phyloP scores from a whole-genome alignment of 1,140 invertebrate species.

The Magallana gigas region DNA sequence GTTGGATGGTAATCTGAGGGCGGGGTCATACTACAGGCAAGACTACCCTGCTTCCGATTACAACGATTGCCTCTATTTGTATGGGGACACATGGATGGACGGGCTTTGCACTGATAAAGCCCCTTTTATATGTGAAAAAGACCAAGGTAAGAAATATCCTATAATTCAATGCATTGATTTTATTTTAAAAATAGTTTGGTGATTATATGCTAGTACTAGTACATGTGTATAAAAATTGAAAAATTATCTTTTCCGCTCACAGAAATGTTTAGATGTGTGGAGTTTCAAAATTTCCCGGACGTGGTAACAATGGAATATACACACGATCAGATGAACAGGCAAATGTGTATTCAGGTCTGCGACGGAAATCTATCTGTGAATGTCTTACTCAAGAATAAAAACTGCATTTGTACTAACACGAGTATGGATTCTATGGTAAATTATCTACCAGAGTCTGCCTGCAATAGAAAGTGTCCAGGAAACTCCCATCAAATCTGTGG shows the following conservation, averaged over 20 bases:
- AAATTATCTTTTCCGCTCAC: not conserved
- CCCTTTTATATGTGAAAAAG: not conserved
- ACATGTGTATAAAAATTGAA: too few relatives aligned
- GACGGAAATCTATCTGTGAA: not conserved
- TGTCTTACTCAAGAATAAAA: not conserved
- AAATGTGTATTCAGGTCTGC: conserved; percentile 6
- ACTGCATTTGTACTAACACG: not conserved
- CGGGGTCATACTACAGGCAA: not conserved
- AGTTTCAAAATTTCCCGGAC: not conserved
- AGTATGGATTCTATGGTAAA: not conserved
- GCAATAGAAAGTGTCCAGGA: not conserved
- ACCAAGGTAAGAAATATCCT: not conserved
- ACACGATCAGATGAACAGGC: conserved; percentile 9
- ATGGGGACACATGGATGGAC: not conserved
- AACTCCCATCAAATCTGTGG: not conserved
- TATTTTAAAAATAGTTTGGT: too few relatives aligned
- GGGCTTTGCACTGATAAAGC: not conserved
- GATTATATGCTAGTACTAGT: too few relatives aligned
- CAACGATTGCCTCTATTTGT: not conserved
- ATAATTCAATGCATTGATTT: not conserved
- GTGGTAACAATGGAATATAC: not conserved
- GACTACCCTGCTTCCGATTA: not conserved
- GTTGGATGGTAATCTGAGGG: not conserved
- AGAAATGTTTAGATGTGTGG: not conserved
- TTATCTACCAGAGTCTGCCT: not conserved